Conservation (phyloP, 2,888 invertebrate genomes). For the Brenthis ino region DNA sequence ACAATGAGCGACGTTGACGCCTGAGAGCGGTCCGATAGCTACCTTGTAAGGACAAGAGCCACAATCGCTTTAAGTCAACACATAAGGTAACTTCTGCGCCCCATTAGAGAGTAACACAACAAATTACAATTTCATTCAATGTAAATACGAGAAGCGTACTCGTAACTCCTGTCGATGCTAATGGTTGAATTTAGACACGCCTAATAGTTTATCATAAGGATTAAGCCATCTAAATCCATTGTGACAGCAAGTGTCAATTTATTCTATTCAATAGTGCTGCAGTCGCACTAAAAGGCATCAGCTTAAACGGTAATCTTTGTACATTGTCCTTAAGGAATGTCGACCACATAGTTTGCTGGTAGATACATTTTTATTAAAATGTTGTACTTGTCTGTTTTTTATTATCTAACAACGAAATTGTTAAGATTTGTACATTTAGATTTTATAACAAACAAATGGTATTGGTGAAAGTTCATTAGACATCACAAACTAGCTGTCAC, state of each 20-base stretch:
- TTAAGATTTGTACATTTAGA: too few relatives aligned
- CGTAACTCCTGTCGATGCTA: slow-evolving; percentile 57
- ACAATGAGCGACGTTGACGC: slow-evolving; percentile 67
- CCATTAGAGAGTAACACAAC: slow-evolving; percentile 62
- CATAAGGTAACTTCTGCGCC: slow-evolving; percentile 60
- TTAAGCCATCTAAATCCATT: slow-evolving; percentile 64
- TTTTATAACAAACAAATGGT: too few relatives aligned
- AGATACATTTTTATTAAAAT: too few relatives aligned
- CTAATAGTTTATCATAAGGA: slow-evolving; percentile 67
- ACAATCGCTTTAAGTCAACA: slow-evolving; percentile 53
- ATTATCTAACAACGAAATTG: too few relatives aligned
- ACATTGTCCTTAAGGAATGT: too few relatives aligned
- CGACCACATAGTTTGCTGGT: too few relatives aligned
- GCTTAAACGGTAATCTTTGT: background rate
- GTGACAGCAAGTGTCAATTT: slow-evolving; percentile 56
- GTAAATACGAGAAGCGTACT: slow-evolving; percentile 64
- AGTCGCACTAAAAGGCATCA: slow-evolving; percentile 46
- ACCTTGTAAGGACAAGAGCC: slow-evolving; percentile 58
- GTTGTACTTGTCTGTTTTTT: too few relatives aligned
- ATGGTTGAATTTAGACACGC: slow-evolving; percentile 69
- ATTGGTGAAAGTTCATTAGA: too few relatives aligned
- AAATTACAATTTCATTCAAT: slow-evolving; percentile 80
- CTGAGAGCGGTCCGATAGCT: slow-evolving; percentile 47
- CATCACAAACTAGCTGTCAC: too few relatives aligned
- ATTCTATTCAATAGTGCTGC: slow-evolving; percentile 48